Evolutionary conservation across 2,797 vertebrate species (phyloP).

Genomic region (Pseudopleuronectes americanus): DNA sequence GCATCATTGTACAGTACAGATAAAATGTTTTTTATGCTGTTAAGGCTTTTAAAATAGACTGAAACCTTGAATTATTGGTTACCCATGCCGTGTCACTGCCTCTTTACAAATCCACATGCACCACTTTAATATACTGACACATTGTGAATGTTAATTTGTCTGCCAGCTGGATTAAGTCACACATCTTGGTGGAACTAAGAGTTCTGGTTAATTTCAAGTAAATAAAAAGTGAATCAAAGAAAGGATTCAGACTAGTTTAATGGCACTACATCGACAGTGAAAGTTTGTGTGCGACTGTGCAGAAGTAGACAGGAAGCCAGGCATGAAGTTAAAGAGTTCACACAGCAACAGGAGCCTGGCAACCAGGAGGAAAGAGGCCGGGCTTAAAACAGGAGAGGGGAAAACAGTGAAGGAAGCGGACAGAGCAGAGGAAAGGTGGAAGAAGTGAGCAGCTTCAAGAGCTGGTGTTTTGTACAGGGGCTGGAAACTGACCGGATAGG

Average conservation of each 20-base stretch:
- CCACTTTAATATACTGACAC: slow-evolving; percentile 19
- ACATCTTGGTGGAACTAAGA: slow-evolving; percentile 38
- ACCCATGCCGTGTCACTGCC: not conserved
- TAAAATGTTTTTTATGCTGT: slow-evolving; percentile 33
- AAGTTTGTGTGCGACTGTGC: slow-evolving; percentile 68
- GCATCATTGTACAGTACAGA: slow-evolving; percentile 15
- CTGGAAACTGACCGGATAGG: slow-evolving; percentile 50
- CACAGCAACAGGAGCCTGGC: slow-evolving; percentile 78
- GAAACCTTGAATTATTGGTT: slow-evolving; percentile 33
- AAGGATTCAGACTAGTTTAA: slow-evolving; percentile 32
- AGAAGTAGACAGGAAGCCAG: slow-evolving; percentile 76
- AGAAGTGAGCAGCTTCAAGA: slow-evolving; percentile 49
- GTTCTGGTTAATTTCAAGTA: slow-evolving; percentile 22
- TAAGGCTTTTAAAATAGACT: slow-evolving; percentile 24
- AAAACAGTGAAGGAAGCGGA: slow-evolving; percentile 52
- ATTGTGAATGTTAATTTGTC: slow-evolving; percentile 31
- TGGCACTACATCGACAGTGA: slow-evolving; percentile 58
- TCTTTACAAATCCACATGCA: not conserved
- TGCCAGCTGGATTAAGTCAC: slow-evolving; percentile 20
- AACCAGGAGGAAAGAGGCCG: slow-evolving; percentile 68
- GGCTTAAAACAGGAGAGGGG: slow-evolving; percentile 57
- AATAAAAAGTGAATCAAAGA: slow-evolving; percentile 13
- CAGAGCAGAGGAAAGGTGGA: slow-evolving; percentile 42
- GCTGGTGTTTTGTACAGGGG: slow-evolving; percentile 47
- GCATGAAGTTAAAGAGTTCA: slow-evolving; percentile 79